A percentile compares a stretch with the other conserved stretches of the same genome.
Conservation (phyloP, 1,140 invertebrate species). For the Mylabris phalerata region DNA sequence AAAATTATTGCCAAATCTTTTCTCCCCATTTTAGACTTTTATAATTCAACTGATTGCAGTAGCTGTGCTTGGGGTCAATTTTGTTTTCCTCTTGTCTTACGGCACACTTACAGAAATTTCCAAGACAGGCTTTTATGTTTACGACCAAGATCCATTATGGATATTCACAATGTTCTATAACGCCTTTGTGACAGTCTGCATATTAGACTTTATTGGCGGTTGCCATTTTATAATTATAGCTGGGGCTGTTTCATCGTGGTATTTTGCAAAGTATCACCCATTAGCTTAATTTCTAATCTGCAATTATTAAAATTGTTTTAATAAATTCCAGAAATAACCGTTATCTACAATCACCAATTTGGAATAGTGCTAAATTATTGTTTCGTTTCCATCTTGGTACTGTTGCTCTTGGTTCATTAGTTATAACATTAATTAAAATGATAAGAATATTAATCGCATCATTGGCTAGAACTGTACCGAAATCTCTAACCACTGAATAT, state of each 20-base stretch:
- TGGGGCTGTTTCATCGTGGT: slow-evolving; percentile 62
- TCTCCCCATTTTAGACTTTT: background rate
- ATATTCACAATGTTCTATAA: slow-evolving; percentile 3
- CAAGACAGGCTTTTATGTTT: background rate
- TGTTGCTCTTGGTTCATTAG: slow-evolving; percentile 58
- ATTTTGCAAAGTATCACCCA: slow-evolving; percentile 55
- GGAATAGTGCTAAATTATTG: slow-evolving; percentile 40
- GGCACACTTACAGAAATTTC: background rate
- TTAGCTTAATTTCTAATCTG: slow-evolving; percentile 20
- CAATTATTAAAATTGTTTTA: too few relatives aligned
- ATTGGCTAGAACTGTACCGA: slow-evolving; percentile 32
- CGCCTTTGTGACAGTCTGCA: slow-evolving; percentile 22
- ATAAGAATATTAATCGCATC: slow-evolving; percentile 57
- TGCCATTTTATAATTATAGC: slow-evolving; percentile 67
- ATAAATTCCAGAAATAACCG: background rate
- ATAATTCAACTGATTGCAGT: background rate
- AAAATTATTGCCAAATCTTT: too few relatives aligned
- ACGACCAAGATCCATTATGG: slow-evolving; percentile 1
- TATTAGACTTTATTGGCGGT: slow-evolving; percentile 59
- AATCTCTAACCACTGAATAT: too few relatives aligned
- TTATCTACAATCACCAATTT: background rate
- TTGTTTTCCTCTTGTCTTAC: background rate
- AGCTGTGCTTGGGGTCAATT: background rate
- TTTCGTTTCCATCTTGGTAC: slow-evolving; percentile 63
- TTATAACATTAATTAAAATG: slow-evolving; percentile 21